Conservation (phyloP, 2,113 vertebrate species). For the Nesogale talazaci region DNA sequence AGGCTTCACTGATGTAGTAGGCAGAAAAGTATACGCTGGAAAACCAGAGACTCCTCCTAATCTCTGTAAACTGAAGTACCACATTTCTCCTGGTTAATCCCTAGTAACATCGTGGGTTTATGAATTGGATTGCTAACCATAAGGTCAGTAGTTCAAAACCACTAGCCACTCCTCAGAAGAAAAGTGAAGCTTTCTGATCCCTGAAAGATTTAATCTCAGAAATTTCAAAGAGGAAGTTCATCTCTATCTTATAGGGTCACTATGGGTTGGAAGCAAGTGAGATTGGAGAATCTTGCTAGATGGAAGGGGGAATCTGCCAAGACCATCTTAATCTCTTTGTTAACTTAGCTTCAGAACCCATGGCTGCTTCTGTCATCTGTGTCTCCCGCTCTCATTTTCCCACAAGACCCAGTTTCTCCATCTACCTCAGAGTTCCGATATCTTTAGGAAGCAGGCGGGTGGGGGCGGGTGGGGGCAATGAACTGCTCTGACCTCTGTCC, state of each 20-base stretch:
- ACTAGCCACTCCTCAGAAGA: too few species aligned
- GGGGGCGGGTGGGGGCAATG: too few species aligned
- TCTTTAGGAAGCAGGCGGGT: slow-evolving; percentile 29
- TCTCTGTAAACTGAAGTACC: slow-evolving; percentile 44
- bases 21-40: slow-evolving; percentile 1
- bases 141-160: too few species aligned
- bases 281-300: too few species aligned
- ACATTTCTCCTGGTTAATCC: slow-evolving; percentile 59
- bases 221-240: too few species aligned
- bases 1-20: background rate
- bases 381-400: slow-evolving; percentile 52
- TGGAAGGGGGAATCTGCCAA: background rate
- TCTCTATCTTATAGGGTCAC: too few species aligned
- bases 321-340: slow-evolving; percentile 55
- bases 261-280: too few species aligned
- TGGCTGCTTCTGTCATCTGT: slow-evolving; percentile 49
- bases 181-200: too few species aligned
- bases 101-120: background rate
- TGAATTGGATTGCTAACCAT: too few species aligned
- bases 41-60: slow-evolving; percentile 52
- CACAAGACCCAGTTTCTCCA: slow-evolving; percentile 24
- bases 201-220: too few species aligned
- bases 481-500: background rate
- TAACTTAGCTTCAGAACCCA: slow-evolving; percentile 20
- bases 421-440: slow-evolving; percentile 35